Percentiles rank a stretch among this genome's conserved stretches.
Conservation (phyloP, 2,797 vertebrate species). For the Fratercula arctica region DNA sequence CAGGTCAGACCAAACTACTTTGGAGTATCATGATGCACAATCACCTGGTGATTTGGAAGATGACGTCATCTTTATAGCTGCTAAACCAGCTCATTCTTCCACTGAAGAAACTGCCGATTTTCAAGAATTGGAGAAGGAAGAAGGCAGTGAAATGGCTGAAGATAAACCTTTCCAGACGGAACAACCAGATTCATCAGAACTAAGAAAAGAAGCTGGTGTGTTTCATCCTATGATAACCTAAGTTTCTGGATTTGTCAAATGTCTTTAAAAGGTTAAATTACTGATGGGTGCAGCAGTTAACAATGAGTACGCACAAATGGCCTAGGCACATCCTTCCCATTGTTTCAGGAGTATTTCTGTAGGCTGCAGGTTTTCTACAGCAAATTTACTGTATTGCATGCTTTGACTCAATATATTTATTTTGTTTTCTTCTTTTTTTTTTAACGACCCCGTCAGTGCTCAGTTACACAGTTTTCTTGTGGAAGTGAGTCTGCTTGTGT, state of each 20-base stretch:
- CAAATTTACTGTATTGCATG: neutral
- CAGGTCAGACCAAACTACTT: slow-evolving; percentile 82
- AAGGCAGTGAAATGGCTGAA: neutral
- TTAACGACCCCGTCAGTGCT: neutral
- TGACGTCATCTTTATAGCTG: slow-evolving; percentile 66
- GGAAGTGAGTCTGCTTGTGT: neutral
- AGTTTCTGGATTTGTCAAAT: neutral
- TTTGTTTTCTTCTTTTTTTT: neutral
- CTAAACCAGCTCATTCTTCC: slow-evolving; percentile 46
- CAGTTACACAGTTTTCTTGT: neutral
- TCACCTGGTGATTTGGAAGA: slow-evolving; percentile 74
- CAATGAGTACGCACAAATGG: neutral
- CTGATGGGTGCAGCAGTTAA: neutral
- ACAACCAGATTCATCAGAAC: neutral
- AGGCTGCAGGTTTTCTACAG: neutral
- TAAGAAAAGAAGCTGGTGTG: slow-evolving; percentile 47
- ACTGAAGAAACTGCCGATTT: slow-evolving; percentile 11
- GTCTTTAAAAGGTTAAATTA: neutral
- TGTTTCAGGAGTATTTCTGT: neutral
- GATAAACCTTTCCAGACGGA: neutral
- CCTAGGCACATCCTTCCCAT: neutral
- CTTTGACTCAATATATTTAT: neutral
- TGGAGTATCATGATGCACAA: slow-evolving; percentile 86
- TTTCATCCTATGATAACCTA: neutral
- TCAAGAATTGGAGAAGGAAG: neutral